Conservation (phyloP, 2,888 invertebrate species). For the Ganaspis brasiliensis region DNA sequence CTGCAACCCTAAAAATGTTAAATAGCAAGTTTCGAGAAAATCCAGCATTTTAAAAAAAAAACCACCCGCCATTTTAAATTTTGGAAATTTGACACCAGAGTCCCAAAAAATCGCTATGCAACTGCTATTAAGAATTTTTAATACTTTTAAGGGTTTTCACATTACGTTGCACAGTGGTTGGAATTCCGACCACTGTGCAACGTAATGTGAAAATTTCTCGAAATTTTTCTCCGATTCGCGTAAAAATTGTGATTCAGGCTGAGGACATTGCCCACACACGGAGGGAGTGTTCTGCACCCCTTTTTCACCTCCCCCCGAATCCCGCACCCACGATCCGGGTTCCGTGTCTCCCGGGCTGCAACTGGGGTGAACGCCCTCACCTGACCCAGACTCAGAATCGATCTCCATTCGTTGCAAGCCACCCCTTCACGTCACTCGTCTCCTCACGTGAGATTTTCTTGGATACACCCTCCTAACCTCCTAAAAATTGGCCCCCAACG, state of each 20-base stretch:
- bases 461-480: constrained; percentile 64
- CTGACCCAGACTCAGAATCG: constrained; percentile 81
- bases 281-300: constrained; percentile 70
- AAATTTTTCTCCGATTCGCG: constrained; percentile 18
- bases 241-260: constrained; percentile 55
- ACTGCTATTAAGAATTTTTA: too few species aligned
- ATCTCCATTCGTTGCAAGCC: constrained; percentile 75
- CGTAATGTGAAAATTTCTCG: not conserved
- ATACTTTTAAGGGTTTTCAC: too few species aligned
- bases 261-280: constrained; percentile 64
- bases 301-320: constrained; percentile 63
- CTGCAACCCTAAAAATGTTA: too few species aligned
- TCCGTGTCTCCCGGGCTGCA: constrained; percentile 80
- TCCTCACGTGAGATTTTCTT: constrained; percentile 68
- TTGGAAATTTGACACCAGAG: too few species aligned
- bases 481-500: constrained; percentile 58
- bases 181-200: too few species aligned
- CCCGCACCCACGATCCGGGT: constrained; percentile 78
- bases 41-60: too few species aligned
- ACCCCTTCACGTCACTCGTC: constrained; percentile 57
- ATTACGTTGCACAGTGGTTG: too few species aligned
- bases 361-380: constrained; percentile 78
- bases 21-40: too few species aligned
- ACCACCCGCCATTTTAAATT: too few species aligned
- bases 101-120: too few species aligned